Evolutionary conservation across 1,140 invertebrate species (phyloP).

Genomic region (Ladona fulva): DNA sequence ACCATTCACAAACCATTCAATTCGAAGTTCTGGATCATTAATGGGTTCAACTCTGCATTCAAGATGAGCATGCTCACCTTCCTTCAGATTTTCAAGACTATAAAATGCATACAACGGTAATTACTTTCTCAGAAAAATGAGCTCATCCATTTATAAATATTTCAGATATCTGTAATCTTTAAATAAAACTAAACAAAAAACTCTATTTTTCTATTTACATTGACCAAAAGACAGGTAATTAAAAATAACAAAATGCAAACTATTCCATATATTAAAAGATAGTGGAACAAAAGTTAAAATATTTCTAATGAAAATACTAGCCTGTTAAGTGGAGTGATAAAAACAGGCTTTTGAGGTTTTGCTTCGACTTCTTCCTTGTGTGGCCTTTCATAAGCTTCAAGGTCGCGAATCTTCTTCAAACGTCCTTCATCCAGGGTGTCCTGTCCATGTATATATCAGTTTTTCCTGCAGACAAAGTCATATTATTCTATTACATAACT

Average conservation of each 20-base stretch:
- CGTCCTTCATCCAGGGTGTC: conserved; percentile 79
- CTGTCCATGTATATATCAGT: conserved; percentile 73
- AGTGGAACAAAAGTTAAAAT: too few relatives aligned
- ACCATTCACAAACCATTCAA: conserved; percentile 93
- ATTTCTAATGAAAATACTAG: conserved; percentile 21
- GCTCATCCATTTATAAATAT: not conserved
- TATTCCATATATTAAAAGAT: not conserved
- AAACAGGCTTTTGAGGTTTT: conserved; percentile 70
- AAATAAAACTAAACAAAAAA: not conserved
- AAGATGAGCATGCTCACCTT: conserved; percentile 86
- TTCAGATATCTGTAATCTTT: not conserved
- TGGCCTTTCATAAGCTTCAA: conserved; percentile 72
- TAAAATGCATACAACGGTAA: conserved; percentile 14
- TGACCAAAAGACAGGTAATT: too few relatives aligned
- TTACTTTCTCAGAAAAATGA: too few relatives aligned
- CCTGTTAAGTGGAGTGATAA: conserved; percentile 73
- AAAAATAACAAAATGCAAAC: conserved; percentile 6
- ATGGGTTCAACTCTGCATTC: conserved; percentile 93
- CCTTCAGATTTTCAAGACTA: conserved; percentile 72
- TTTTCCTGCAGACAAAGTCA: conserved; percentile 36
- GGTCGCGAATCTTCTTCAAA: conserved; percentile 76
- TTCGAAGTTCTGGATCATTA: conserved; percentile 87
- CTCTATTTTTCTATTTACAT: too few relatives aligned
- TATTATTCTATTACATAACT: not conserved
- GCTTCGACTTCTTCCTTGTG: conserved; percentile 66